phyloP scores from a whole-genome alignment of 2,888 invertebrate species.

The Perdita meconis region DNA sequence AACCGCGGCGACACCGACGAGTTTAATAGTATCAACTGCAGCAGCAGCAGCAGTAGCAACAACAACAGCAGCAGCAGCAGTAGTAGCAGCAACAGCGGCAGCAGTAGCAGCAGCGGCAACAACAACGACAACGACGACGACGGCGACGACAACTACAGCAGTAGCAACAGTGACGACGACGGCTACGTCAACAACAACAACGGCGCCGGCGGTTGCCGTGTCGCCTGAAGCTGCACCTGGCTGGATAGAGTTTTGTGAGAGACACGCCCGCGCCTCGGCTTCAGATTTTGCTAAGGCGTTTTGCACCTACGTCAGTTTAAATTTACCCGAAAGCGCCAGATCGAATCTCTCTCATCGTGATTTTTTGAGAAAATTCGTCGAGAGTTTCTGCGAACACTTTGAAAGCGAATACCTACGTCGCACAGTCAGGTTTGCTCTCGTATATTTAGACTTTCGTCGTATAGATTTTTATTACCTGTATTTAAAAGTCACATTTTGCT shows the following conservation, averaged over 20 bases:
- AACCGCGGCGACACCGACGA: constrained; percentile 55
- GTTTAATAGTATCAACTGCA: constrained; percentile 24
- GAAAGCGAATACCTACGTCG: constrained; percentile 90
- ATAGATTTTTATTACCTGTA: too few relatives aligned
- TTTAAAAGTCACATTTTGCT: background rate
- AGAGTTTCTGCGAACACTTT: constrained; percentile 93
- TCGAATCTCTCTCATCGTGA: constrained; percentile 90
- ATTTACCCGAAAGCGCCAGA: constrained; percentile 88
- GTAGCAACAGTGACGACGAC: constrained; percentile 50
- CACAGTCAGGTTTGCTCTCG: constrained; percentile 78
- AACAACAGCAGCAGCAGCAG: constrained; percentile 24
- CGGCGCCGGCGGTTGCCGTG: constrained; percentile 75
- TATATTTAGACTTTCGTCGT: background rate
- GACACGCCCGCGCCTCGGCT: constrained; percentile 93
- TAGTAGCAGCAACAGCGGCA: constrained; percentile 46
- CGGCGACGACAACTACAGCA: constrained; percentile 44
- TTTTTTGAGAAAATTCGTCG: constrained; percentile 92
- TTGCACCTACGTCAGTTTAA: constrained; percentile 90
- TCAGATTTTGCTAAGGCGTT: constrained; percentile 95
- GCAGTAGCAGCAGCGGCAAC: constrained; percentile 59
- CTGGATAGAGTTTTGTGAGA: constrained; percentile 94
- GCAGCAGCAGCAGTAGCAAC: constrained; percentile 34
- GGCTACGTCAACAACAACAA: constrained; percentile 63
- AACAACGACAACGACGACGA: constrained; percentile 31
- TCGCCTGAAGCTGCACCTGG: constrained; percentile 87